Evolutionary conservation across 2,888 invertebrate genomes (phyloP).

Genomic region (Acanthosepion esculentum): DNA sequence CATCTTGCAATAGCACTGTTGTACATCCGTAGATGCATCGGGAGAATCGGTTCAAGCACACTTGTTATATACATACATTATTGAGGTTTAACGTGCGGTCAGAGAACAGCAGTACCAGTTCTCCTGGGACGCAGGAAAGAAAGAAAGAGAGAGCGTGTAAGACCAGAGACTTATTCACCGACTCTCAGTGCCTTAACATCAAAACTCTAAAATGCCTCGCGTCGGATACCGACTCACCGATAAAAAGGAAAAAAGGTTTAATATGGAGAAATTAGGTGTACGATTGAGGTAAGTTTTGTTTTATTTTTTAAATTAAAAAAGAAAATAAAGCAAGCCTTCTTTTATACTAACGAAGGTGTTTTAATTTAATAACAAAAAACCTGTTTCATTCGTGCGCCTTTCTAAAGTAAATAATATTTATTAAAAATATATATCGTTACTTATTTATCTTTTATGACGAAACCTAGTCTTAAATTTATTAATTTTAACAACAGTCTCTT

Average conservation of each 20-base stretch:
- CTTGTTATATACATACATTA: not conserved
- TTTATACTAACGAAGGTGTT: no score
- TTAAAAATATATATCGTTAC: no score
- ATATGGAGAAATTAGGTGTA: constrained; percentile 45
- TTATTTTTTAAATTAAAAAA: no score
- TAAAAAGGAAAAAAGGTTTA: constrained; percentile 42
- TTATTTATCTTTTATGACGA: no score
- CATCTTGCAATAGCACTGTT: not conserved
- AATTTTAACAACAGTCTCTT: not conserved
- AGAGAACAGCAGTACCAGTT: not conserved
- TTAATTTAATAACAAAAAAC: no score
- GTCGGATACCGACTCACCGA: constrained; percentile 38
- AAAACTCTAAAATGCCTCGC: constrained; percentile 39
- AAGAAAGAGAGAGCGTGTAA: not conserved
- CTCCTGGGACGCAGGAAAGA: not conserved
- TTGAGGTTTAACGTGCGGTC: not conserved
- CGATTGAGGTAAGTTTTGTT: constrained; percentile 24
- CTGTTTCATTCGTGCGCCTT: no score
- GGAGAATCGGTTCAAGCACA: not conserved
- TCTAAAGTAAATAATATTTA: no score
- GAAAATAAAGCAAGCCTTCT: no score
- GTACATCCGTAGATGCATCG: not conserved
- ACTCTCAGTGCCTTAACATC: constrained; percentile 6
- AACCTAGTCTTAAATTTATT: no score
- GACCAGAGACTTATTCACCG: not conserved